phyloP scores from a whole-genome alignment of 2,888 invertebrate species.

The Acrocyrtus sp. region DNA sequence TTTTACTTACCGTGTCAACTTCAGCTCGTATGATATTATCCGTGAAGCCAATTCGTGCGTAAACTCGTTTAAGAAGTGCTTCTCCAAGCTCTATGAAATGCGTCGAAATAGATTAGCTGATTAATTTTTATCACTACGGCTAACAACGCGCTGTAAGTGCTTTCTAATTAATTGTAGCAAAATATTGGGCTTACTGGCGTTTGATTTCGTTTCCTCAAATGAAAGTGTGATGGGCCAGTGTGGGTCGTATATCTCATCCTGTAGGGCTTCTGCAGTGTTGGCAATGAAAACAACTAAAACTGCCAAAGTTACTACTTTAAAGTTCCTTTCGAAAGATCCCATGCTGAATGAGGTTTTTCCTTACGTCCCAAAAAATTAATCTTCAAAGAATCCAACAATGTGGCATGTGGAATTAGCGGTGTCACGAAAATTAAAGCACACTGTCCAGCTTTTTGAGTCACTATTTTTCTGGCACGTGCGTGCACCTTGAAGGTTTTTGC shows the following conservation, averaged over 20 bases:
- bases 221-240: slow-evolving; percentile 33
- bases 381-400: too few relatives aligned
- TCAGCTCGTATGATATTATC: slow-evolving; percentile 47
- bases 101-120: background rate
- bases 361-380: too few relatives aligned
- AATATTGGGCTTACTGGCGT: slow-evolving; percentile 40
- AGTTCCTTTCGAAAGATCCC: background rate
- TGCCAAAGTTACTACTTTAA: slow-evolving; percentile 5
- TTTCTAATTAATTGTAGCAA: too few relatives aligned
- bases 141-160: background rate
- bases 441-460: too few relatives aligned
- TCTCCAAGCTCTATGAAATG: slow-evolving; percentile 41
- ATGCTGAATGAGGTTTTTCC: too few relatives aligned
- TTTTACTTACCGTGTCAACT: slow-evolving; percentile 30
- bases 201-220: slow-evolving; percentile 49
- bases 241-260: too few relatives aligned
- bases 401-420: too few relatives aligned
- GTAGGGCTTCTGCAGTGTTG: too few relatives aligned
- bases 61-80: slow-evolving; percentile 36
- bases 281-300: slow-evolving; percentile 1
- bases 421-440: too few relatives aligned
- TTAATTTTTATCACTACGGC: too few relatives aligned
- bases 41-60: slow-evolving; percentile 31
- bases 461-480: too few relatives aligned
- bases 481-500: too few relatives aligned